Evolutionary conservation across 2,113 vertebrate genomes (phyloP).

Genomic region (Boulengeromyrus knoepffleri): DNA sequence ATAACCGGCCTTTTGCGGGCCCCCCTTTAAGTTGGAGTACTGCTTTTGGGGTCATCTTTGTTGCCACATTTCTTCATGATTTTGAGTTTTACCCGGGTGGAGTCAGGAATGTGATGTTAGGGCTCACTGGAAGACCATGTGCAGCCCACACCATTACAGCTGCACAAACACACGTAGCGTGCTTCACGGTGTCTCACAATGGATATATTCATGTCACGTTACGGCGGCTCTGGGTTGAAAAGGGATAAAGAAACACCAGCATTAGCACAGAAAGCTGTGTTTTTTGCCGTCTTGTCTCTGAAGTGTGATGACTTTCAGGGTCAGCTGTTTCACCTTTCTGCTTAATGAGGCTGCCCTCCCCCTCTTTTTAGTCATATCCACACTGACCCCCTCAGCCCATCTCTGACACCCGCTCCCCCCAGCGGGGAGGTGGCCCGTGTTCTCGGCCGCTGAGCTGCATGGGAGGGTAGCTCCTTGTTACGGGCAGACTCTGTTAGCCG

Average conservation of each 20-base stretch:
- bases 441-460: neutral
- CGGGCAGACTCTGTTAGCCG: too few relatives aligned
- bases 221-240: neutral
- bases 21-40: neutral
- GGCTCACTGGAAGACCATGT: neutral
- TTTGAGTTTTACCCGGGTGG: neutral
- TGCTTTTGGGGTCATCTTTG: neutral
- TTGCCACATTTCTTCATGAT: neutral
- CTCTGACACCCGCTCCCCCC: neutral
- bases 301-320: neutral
- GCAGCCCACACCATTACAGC: neutral
- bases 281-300: neutral
- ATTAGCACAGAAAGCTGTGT: neutral
- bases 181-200: neutral
- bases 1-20: neutral
- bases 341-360: neutral
- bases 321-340: neutral
- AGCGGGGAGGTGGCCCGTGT: neutral
- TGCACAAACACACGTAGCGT: neutral
- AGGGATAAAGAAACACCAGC: neutral
- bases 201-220: neutral
- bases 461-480: neutral
- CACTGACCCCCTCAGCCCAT: neutral
- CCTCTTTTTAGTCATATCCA: neutral
- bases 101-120: neutral